Conservation (phyloP, 1,140 invertebrate species). For the Protaetia brevitarsis region DNA sequence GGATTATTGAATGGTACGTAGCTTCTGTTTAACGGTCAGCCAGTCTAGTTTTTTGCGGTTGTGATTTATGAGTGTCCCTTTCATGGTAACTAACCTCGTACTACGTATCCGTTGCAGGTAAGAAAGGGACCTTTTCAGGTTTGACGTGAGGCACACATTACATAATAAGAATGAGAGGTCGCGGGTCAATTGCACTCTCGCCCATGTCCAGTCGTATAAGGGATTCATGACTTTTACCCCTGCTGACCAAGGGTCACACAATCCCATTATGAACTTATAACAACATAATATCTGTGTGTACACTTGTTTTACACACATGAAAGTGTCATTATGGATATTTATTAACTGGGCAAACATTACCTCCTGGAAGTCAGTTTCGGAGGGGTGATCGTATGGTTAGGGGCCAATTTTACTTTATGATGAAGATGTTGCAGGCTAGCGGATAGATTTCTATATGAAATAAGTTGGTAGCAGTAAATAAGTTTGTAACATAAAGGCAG, state of each 20-base stretch:
- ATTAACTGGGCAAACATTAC: neutral
- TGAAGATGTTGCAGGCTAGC: neutral
- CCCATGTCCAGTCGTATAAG: conserved; percentile 4
- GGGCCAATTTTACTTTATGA: neutral
- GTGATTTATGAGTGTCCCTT: neutral
- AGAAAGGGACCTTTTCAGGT: neutral
- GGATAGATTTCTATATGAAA: neutral
- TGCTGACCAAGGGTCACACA: neutral
- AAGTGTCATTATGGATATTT: neutral
- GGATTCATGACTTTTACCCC: neutral
- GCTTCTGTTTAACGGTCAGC: too few species aligned
- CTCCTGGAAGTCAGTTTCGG: neutral
- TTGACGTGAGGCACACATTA: conserved; percentile 7
- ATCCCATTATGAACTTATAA: neutral
- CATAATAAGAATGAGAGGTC: neutral
- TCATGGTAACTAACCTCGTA: neutral
- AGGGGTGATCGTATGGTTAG: neutral
- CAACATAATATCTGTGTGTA: neutral
- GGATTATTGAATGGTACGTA: too few species aligned
- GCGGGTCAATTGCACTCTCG: neutral
- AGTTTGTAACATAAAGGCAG: too few species aligned
- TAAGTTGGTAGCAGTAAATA: neutral
- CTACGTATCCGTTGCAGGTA: neutral
- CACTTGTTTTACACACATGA: neutral
- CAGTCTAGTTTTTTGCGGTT: neutral